These are phyloP conservation scores for Xiphias gladius DNA, from an alignment of 2,113 vertebrate genomes.

Conservation along the genomic window DNA sequence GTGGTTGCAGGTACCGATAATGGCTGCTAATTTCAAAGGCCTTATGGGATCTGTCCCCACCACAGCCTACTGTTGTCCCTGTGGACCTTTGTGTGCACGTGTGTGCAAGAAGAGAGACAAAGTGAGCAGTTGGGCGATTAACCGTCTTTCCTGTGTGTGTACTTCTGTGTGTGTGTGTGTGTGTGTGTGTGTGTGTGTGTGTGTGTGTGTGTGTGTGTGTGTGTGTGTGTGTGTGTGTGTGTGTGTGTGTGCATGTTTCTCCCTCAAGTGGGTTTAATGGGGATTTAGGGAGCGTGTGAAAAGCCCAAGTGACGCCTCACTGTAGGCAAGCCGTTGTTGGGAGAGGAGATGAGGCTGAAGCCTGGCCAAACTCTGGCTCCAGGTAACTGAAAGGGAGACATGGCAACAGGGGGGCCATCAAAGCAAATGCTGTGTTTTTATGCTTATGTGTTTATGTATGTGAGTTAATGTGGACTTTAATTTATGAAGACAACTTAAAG, in stretches of 20 bases:
- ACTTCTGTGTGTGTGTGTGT: conserved; percentile 41
- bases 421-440: conserved; percentile 42
- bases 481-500: conserved; percentile 42
- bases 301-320: conserved; percentile 60
- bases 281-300: conserved; percentile 70
- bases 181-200: too few species aligned
- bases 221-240: conserved; percentile 38
- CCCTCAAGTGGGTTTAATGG: conserved; percentile 66
- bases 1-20: conserved; percentile 80
- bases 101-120: conserved; percentile 60
- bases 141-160: conserved; percentile 56
- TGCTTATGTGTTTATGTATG: conserved; percentile 41
- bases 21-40: conserved; percentile 78
- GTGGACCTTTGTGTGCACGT: conserved; percentile 53
- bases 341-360: conserved; percentile 42
- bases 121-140: conserved; percentile 73
- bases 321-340: conserved; percentile 39
- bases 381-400: conserved; percentile 51
- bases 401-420: conserved; percentile 43
- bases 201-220: conserved; percentile 41
- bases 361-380: conserved; percentile 49
- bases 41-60: conserved; percentile 72
- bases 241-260: conserved; percentile 46
- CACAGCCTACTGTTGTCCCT: conserved; percentile 63
- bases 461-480: conserved; percentile 52